Percentiles rank a stretch among this genome's conserved stretches.
Evolutionary conservation across 2,797 vertebrate species (phyloP).

Genomic region (Manis javanica): DNA sequence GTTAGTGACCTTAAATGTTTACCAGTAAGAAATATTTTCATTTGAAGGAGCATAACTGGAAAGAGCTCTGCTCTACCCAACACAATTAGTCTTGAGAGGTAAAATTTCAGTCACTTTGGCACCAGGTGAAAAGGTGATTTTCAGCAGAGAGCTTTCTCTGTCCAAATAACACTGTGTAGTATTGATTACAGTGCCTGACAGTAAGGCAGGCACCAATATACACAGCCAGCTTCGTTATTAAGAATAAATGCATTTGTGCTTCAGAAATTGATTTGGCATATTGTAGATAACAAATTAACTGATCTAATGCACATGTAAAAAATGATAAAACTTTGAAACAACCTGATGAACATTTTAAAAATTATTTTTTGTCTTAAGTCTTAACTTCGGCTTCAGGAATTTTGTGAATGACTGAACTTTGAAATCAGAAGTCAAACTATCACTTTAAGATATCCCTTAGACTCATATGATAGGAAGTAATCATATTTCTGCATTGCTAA

Average conservation of each 20-base stretch:
- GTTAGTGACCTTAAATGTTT: not conserved
- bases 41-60: not conserved
- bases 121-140: not conserved
- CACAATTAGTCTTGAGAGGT: not conserved
- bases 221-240: not conserved
- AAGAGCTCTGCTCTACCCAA: not conserved
- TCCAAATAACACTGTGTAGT: not conserved
- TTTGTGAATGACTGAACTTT: conserved; percentile 68
- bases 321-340: not conserved
- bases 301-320: not conserved
- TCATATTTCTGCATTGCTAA: conserved; percentile 64
- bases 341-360: not conserved
- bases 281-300: not conserved
- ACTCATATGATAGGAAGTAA: conserved; percentile 55
- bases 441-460: conserved; percentile 57
- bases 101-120: not conserved
- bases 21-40: not conserved
- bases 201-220: not conserved
- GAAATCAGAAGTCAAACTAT: conserved; percentile 67
- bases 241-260: conserved; percentile 31
- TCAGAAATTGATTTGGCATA: conserved; percentile 34
- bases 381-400: conserved; percentile 57
- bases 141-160: not conserved
- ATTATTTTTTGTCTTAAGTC: not conserved
- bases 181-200: not conserved